phyloP scores from a whole-genome alignment of 2,797 vertebrate genomes.

The Yasuhikotakia modesta region DNA sequence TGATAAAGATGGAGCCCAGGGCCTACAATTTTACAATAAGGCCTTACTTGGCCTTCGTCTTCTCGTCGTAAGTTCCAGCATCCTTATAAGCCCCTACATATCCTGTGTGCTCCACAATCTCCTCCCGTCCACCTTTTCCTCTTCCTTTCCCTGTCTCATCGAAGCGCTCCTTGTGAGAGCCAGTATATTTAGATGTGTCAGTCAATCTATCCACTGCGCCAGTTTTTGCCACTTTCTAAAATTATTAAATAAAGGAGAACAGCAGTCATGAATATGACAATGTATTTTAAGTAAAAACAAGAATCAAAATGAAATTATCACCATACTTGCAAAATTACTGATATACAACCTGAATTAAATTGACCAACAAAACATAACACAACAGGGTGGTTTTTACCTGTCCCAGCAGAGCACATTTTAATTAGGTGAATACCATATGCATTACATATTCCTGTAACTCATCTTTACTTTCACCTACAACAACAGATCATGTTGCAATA shows the following conservation, averaged over 20 bases:
- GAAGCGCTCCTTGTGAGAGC: slow-evolving; percentile 93
- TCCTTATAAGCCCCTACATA: slow-evolving; percentile 91
- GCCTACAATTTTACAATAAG: slow-evolving; percentile 7
- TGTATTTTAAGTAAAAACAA: not conserved
- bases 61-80: slow-evolving; percentile 87
- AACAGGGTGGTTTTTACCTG: slow-evolving; percentile 9
- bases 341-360: not conserved
- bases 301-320: not conserved
- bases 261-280: not conserved
- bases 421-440: slow-evolving; percentile 12
- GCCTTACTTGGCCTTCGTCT: slow-evolving; percentile 81
- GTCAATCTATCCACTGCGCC: slow-evolving; percentile 88
- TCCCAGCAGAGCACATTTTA: slow-evolving; percentile 8
- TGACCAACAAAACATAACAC: not conserved
- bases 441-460: slow-evolving; percentile 8
- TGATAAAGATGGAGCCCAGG: slow-evolving; percentile 47
- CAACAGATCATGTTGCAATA: slow-evolving; percentile 9
- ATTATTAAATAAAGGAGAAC: slow-evolving; percentile 12
- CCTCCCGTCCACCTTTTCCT: slow-evolving; percentile 89
- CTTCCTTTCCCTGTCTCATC: slow-evolving; percentile 86
- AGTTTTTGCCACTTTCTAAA: slow-evolving; percentile 86
- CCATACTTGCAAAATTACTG: not conserved
- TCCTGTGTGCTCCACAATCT: slow-evolving; percentile 88
- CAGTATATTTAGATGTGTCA: slow-evolving; percentile 91
- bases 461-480: slow-evolving; percentile 28